Conservation (phyloP, 2,113 vertebrate genomes). For the Cynopterus brachyotis region DNA sequence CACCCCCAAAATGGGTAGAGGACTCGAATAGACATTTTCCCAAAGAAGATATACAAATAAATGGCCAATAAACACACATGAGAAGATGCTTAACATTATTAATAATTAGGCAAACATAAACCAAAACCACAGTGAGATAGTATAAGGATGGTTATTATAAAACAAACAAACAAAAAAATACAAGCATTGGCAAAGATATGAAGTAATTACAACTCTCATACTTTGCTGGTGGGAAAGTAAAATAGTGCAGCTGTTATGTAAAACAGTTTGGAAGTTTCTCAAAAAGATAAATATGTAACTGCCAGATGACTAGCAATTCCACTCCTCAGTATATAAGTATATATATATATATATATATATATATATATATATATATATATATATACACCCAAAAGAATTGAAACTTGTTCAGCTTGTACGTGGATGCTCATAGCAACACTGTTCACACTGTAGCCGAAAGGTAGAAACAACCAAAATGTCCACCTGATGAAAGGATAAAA, state of each 20-base stretch:
- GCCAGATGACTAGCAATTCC: neutral
- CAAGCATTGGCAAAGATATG: neutral
- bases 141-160: neutral
- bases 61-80: neutral
- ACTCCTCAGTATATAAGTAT: neutral
- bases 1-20: neutral
- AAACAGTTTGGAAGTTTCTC: neutral
- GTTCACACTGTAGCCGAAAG: neutral
- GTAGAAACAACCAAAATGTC: neutral
- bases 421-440: neutral
- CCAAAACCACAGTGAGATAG: neutral
- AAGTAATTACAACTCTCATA: neutral
- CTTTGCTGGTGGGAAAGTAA: neutral
- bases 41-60: neutral
- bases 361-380: no score
- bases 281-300: conserved; percentile 12
- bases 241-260: neutral
- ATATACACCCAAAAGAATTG: neutral
- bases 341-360: no score
- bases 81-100: neutral
- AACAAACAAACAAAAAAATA: neutral
- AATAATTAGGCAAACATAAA: conserved; percentile 13
- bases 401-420: neutral
- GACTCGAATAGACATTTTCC: neutral
- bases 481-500: neutral